These are phyloP conservation scores for Syngnathus rostellatus DNA, from an alignment of 2,797 vertebrate species.

Conservation along the genomic window DNA sequence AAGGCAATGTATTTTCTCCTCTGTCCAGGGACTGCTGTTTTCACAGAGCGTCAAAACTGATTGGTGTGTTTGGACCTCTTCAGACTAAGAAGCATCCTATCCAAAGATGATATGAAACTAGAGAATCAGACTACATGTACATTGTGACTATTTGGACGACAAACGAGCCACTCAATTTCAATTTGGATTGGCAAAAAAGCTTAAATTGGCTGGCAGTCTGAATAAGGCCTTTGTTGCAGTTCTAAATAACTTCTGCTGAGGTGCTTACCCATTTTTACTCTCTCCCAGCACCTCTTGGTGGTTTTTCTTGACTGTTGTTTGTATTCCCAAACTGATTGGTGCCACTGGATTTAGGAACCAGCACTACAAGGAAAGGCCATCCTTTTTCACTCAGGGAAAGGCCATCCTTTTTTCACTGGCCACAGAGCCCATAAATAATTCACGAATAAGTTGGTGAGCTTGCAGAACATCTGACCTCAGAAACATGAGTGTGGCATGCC, in stretches of 20 bases:
- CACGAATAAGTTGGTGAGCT: conserved; percentile 36
- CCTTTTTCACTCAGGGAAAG: conserved; percentile 31
- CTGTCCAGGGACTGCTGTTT: too few species aligned
- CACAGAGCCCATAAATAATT: conserved; percentile 55
- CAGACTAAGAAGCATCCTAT: too few species aligned
- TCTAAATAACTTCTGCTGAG: conserved; percentile 21
- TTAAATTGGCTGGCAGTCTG: too few species aligned
- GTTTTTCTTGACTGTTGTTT: conserved; percentile 40
- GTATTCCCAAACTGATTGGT: conserved; percentile 47
- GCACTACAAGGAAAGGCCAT: conserved; percentile 41
- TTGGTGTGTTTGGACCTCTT: too few species aligned
- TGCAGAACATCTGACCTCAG: conserved; percentile 18
- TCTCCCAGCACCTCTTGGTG: conserved; percentile 32
- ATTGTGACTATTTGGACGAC: too few species aligned
- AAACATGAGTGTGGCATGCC: conserved; percentile 31
- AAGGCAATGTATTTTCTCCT: too few species aligned
- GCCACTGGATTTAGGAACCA: conserved; percentile 46
- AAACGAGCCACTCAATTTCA: too few species aligned
- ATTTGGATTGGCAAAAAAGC: too few species aligned
- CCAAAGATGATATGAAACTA: too few species aligned
- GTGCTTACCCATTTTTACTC: conserved; percentile 25
- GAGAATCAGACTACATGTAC: too few species aligned
- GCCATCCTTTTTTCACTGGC: conserved; percentile 29
- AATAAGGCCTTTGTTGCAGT: conserved; percentile 10
- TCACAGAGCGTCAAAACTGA: too few species aligned